phyloP scores from a whole-genome alignment of 2,113 vertebrate genomes.

The Guaruba guarouba region DNA sequence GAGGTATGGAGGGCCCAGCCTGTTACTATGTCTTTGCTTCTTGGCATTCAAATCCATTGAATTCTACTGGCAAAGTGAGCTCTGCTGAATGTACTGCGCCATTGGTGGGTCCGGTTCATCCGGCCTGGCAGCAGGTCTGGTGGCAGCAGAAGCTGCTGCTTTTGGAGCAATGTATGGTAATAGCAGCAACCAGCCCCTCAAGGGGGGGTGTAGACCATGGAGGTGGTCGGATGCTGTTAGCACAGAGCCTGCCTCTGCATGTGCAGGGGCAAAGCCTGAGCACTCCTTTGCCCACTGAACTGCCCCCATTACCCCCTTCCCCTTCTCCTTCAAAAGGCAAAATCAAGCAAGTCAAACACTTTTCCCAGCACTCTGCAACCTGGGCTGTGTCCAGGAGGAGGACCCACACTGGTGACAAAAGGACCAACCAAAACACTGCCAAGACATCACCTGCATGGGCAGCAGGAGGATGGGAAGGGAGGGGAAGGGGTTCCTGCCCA shows the following conservation, averaged over 20 bases:
- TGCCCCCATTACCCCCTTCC: neutral
- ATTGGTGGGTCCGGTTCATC: neutral
- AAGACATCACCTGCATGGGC: neutral
- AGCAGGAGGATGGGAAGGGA: neutral
- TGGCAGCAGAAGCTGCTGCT: neutral
- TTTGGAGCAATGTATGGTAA: neutral
- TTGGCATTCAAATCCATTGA: neutral
- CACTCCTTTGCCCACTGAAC: rapidly evolving
- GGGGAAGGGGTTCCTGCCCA: neutral
- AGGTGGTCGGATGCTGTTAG: neutral
- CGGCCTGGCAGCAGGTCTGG: neutral
- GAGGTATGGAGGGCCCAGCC: neutral
- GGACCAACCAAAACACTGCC: neutral
- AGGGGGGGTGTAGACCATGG: neutral
- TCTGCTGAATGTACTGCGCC: neutral
- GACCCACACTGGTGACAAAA: neutral
- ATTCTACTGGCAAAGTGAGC: neutral
- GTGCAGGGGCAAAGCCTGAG: neutral
- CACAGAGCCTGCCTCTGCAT: rapidly evolving
- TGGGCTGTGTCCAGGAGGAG: neutral
- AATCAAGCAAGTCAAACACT: neutral
- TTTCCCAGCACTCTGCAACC: neutral
- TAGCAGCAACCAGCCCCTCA: neutral
- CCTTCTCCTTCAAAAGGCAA: neutral
- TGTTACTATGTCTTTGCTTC: neutral